These are phyloP conservation scores for Epinephelus malabaricus DNA, from an alignment of 2,797 vertebrate species.

Conservation along the genomic window DNA sequence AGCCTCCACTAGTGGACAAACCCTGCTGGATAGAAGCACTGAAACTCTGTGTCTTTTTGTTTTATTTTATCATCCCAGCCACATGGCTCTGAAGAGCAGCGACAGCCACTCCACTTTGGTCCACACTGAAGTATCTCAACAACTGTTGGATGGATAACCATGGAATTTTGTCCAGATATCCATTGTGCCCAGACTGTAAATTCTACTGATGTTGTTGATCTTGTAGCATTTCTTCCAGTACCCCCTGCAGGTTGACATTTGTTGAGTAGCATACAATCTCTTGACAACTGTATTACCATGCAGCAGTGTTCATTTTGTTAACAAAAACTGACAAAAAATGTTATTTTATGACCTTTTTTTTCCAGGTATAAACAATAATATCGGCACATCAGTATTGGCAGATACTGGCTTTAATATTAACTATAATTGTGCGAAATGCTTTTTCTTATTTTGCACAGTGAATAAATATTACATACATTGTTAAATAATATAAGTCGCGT, in stretches of 20 bases:
- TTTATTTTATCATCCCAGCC: neutral
- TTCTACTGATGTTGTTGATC: neutral
- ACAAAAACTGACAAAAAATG: too few relatives aligned
- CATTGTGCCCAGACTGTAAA: neutral
- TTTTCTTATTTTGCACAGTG: too few relatives aligned
- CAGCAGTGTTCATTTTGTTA: neutral
- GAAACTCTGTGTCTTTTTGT: neutral
- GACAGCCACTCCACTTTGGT: neutral
- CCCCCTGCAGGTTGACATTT: neutral
- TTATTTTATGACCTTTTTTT: too few relatives aligned
- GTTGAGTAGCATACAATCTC: neutral
- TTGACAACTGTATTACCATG: neutral
- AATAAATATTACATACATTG: too few relatives aligned
- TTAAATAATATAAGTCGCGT: too few relatives aligned
- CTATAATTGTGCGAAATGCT: too few relatives aligned
- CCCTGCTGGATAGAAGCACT: too few relatives aligned
- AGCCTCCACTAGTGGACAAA: neutral
- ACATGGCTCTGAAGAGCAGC: too few relatives aligned
- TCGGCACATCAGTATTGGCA: too few relatives aligned
- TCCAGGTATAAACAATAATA: too few relatives aligned
- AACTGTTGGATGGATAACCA: neutral
- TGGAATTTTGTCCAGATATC: too few relatives aligned
- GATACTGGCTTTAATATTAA: too few relatives aligned
- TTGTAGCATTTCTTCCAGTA: neutral
- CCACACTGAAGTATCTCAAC: neutral